Evolutionary conservation across 2,797 vertebrate species (phyloP), one percentile per base, ranked within the genome.

Genomic region (Parauchenoglanis punctatus): DNA sequence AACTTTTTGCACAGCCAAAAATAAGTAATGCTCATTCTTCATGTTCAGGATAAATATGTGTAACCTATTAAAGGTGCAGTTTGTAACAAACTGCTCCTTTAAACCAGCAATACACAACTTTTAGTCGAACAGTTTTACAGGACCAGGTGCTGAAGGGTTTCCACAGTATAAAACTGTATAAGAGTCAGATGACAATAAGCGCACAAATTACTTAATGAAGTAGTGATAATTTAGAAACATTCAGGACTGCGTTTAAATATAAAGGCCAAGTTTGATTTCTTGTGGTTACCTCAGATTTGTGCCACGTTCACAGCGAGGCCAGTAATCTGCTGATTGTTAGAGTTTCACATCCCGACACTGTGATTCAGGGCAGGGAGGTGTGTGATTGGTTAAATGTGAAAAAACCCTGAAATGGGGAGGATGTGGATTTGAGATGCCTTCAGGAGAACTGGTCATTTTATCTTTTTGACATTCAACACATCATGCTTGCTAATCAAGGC

Each of bases 61-160:
- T 61, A 23, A 61, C 40, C 40, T 61, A 46, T 63, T 63, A 46
- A 81, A 82, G 59, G n/a, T 5, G 44, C 40, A 65, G 80, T 82
- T 82, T 65, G 59, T 65, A 52, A 82, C 81, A 67, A 65, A 82
- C 61, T 12, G 80, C 80, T 49, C 40, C 40, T 82, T 63, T 82
- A 82, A 82, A 82, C 67, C 8, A 61, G 67, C 13, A 82, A 59
- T 72, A 59, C 52, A 13, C 65, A 46, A 18, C 28, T 31, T 46
- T 25, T 56, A 40, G 40, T 40, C 40, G 40, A 40, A 40, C 40
- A 59, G 67, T 73, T 25, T 4, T 58, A 18, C 3, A 80, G 54
- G 54, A 80, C 54, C 52, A 75, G 80, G 67, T 75, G 40, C 85
- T 87, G 7, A 11, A 67, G n/a, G n/a, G 15, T 82, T 87, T 73